phyloP scores from a whole-genome alignment of 2,888 invertebrate genomes.

The Eupeodes latifasciatus region DNA sequence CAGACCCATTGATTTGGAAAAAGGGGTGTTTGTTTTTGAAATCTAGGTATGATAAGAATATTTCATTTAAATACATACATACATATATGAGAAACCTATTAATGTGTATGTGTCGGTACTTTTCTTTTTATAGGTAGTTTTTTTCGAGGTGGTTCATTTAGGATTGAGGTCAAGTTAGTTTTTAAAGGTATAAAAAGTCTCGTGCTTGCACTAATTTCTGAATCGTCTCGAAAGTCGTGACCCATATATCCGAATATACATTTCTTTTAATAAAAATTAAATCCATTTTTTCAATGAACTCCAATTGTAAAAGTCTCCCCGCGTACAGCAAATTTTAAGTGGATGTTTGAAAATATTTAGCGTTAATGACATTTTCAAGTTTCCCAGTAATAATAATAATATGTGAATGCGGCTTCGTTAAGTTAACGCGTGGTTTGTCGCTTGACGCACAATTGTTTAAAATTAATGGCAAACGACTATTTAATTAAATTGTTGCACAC shows the following conservation, averaged over 20 bases:
- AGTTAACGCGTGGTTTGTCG: constrained; percentile 58
- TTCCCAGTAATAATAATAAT: constrained; percentile 34
- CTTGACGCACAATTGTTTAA: constrained; percentile 74
- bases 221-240: constrained; percentile 17
- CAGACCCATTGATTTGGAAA: constrained; percentile 9
- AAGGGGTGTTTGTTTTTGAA: constrained; percentile 22
- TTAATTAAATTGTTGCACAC: constrained; percentile 72
- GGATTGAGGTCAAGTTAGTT: constrained; percentile 9
- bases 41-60: background rate
- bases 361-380: constrained; percentile 61
- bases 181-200: background rate
- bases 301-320: background rate
- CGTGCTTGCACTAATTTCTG: background rate
- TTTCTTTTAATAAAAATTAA: constrained; percentile 15
- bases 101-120: too few relatives aligned
- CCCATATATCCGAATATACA: constrained; percentile 42
- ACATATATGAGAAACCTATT: background rate
- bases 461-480: constrained; percentile 71
- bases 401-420: constrained; percentile 54
- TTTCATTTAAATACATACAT: background rate
- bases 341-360: constrained; percentile 40
- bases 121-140: background rate
- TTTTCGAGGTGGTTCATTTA: constrained; percentile 3
- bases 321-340: background rate
- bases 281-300: constrained; percentile 42